Conservation (phyloP, 1,140 invertebrate genomes). For the Scaptomyza montana region DNA sequence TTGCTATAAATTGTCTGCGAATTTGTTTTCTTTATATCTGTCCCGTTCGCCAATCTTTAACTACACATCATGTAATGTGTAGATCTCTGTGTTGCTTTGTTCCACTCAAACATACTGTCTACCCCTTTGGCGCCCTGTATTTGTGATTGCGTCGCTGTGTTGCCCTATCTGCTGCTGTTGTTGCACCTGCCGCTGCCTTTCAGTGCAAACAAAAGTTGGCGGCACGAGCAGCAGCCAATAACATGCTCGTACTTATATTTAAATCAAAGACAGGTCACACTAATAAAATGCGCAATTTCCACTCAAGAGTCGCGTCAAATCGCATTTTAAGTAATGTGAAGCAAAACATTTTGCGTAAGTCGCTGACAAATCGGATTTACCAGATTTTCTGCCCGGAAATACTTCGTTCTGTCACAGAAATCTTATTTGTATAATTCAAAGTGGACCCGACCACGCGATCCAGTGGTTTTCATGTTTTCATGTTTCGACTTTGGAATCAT, state of each 20-base stretch:
- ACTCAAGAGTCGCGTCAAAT: slow-evolving; percentile 13
- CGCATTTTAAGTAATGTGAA: slow-evolving; percentile 38
- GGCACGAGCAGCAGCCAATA: background rate
- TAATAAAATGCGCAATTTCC: background rate
- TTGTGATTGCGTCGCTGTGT: slow-evolving; percentile 35
- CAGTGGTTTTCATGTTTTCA: too few relatives aligned
- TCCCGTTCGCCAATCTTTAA: slow-evolving; percentile 72
- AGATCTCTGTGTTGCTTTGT: slow-evolving; percentile 11
- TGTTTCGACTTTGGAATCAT: too few relatives aligned
- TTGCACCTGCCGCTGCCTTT: slow-evolving; percentile 64
- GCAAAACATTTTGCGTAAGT: slow-evolving; percentile 28
- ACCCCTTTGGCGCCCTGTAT: slow-evolving; percentile 15
- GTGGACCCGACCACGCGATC: too few relatives aligned
- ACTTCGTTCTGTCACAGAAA: too few relatives aligned
- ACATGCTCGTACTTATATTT: background rate
- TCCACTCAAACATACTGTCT: background rate
- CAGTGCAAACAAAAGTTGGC: slow-evolving; percentile 30
- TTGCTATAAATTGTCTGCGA: slow-evolving; percentile 71
- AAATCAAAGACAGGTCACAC: slow-evolving; percentile 28
- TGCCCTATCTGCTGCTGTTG: slow-evolving; percentile 48
- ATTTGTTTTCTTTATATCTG: slow-evolving; percentile 49
- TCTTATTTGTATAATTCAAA: too few relatives aligned
- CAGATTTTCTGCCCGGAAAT: slow-evolving; percentile 38
- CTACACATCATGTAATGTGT: slow-evolving; percentile 74
- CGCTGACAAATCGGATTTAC: slow-evolving; percentile 35